Conservation (phyloP, 2,113 vertebrate species). For the Gallinago jamesoni region DNA sequence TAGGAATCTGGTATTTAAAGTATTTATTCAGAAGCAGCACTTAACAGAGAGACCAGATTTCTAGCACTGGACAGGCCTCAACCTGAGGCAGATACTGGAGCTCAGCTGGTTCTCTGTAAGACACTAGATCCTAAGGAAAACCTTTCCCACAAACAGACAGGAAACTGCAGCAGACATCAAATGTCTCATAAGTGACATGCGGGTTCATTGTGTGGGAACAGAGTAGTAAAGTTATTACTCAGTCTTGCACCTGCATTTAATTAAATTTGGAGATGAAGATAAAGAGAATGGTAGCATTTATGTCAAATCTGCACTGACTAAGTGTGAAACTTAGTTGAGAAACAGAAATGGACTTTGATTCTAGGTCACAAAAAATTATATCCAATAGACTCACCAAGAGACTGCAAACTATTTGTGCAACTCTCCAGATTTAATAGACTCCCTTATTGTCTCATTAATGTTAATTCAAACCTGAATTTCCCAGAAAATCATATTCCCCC, state of each 20-base stretch:
- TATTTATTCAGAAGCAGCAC: neutral
- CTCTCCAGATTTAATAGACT: neutral
- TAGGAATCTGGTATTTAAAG: neutral
- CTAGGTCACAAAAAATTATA: neutral
- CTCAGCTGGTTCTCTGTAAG: neutral
- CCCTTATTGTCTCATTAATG: neutral
- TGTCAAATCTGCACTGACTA: neutral
- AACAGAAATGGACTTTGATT: neutral
- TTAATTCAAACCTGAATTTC: neutral
- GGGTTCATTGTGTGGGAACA: neutral
- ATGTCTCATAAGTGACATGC: neutral
- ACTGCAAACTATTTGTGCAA: neutral
- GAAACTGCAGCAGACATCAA: neutral
- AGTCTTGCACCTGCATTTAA: neutral
- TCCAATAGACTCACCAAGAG: neutral
- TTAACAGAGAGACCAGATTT: neutral
- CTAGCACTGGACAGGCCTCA: neutral
- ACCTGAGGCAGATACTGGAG: neutral
- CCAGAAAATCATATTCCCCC: neutral
- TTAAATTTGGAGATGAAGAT: neutral
- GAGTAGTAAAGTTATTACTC: neutral
- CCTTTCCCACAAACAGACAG: neutral
- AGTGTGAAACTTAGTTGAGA: neutral
- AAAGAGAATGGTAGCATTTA: neutral
- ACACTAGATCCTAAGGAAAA: conserved; percentile 14